Evolutionary conservation across 92 coral and sea anemone species (phyloP).

Genomic region (Siderastrea radians): DNA sequence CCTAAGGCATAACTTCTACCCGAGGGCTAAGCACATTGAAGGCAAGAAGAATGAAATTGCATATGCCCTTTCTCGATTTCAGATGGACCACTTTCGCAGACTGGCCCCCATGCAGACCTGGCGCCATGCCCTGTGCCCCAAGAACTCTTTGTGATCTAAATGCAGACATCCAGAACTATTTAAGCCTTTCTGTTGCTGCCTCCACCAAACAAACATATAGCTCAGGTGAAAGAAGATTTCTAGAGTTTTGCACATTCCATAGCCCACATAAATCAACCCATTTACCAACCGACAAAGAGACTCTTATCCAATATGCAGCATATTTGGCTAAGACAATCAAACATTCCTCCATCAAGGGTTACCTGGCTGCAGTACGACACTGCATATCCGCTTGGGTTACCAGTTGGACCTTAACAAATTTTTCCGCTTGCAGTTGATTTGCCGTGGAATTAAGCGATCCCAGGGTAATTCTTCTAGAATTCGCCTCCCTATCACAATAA

Average conservation of each 20-base stretch:
- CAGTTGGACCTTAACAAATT: constrained; percentile 54
- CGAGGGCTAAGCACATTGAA: constrained; percentile 57
- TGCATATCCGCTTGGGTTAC: constrained; percentile 53
- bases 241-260: too few species aligned
- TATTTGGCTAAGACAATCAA: constrained; percentile 57
- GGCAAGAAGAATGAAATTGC: constrained; percentile 69
- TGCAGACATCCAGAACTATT: constrained; percentile 54
- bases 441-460: constrained; percentile 56
- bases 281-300: too few species aligned
- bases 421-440: constrained; percentile 51
- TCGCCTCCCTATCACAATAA: too few species aligned
- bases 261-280: too few species aligned
- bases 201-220: constrained; percentile 60
- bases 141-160: constrained; percentile 50
- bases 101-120: constrained; percentile 58
- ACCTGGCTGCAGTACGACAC: constrained; percentile 62
- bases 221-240: too few species aligned
- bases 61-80: constrained; percentile 68
- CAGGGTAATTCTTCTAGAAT: too few species aligned
- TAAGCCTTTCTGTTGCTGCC: constrained; percentile 49
- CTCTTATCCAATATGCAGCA: constrained; percentile 65
- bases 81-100: constrained; percentile 61
- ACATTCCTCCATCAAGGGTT: constrained; percentile 65
- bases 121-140: constrained; percentile 50
- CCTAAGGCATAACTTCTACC: constrained; percentile 46